Conservation (phyloP, 2,888 invertebrate genomes). For the Hedychridium roseum region DNA sequence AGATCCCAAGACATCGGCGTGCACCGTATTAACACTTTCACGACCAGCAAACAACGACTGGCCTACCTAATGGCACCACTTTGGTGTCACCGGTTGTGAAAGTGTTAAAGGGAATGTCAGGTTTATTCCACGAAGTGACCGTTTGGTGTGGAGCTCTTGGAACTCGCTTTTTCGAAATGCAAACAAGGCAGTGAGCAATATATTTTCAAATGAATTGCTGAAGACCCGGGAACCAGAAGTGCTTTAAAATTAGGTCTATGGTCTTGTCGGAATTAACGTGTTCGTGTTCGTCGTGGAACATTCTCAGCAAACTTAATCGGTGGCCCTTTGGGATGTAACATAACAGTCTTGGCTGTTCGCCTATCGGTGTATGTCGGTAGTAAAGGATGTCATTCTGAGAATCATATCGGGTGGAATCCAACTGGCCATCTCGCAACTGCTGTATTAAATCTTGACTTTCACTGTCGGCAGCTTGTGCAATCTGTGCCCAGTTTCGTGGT, state of each 20-base stretch:
- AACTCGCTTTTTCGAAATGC: background rate
- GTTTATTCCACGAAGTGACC: background rate
- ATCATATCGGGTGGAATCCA: background rate
- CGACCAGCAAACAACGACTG: too few relatives aligned
- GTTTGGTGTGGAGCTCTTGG: background rate
- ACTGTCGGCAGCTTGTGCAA: too few relatives aligned
- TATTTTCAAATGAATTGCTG: background rate
- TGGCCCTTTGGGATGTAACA: background rate
- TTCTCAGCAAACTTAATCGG: background rate
- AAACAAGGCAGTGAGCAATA: background rate
- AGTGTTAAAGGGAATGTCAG: background rate
- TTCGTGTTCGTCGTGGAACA: slow-evolving; percentile 2
- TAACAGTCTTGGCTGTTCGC: background rate
- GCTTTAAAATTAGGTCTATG: background rate
- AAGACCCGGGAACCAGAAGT: background rate
- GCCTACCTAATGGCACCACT: too few relatives aligned
- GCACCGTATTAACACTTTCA: too few relatives aligned
- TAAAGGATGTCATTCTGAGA: background rate
- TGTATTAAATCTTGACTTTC: background rate
- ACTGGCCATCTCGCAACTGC: background rate
- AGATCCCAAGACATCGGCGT: background rate
- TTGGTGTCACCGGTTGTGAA: too few relatives aligned
- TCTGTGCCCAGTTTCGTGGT: too few relatives aligned
- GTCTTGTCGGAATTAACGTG: background rate
- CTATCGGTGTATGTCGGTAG: background rate